Percentiles rank a stretch among this genome's conserved stretches.
Conservation (phyloP, 2,888 invertebrate species). For the Latheticus oryzae region DNA sequence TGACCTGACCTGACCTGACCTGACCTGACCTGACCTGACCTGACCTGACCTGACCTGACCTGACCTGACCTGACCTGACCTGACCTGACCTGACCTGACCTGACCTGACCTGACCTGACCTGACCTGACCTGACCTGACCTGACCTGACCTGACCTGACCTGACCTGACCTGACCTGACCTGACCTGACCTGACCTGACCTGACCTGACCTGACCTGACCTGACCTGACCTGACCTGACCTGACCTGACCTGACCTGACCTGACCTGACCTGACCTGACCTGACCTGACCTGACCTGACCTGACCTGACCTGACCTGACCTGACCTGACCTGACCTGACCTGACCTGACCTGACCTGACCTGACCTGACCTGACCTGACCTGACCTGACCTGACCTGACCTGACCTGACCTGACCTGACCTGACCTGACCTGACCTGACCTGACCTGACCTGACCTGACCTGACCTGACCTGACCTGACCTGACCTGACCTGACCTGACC, state of each 20-base stretch:
- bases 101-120: conserved; percentile 27
- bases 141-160: conserved; percentile 27
- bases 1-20: conserved; percentile 27
- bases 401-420: conserved; percentile 27
- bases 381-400: conserved; percentile 27
- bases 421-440: conserved; percentile 27
- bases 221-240: conserved; percentile 27
- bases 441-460: conserved; percentile 27
- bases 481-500: conserved; percentile 27
- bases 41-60: conserved; percentile 27
- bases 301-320: conserved; percentile 27
- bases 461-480: conserved; percentile 27
- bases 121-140: conserved; percentile 27
- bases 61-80: conserved; percentile 27
- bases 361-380: conserved; percentile 27
- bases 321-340: conserved; percentile 27
- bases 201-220: conserved; percentile 27
- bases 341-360: conserved; percentile 27
- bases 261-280: conserved; percentile 27
- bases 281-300: conserved; percentile 27
- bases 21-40: conserved; percentile 25
- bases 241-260: conserved; percentile 27
- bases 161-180: conserved; percentile 27
- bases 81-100: conserved; percentile 27
- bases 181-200: conserved; percentile 27